Base-by-base conservation (phyloP, 2,888 invertebrate species). In the Pseudococcus longispinus region DNA sequence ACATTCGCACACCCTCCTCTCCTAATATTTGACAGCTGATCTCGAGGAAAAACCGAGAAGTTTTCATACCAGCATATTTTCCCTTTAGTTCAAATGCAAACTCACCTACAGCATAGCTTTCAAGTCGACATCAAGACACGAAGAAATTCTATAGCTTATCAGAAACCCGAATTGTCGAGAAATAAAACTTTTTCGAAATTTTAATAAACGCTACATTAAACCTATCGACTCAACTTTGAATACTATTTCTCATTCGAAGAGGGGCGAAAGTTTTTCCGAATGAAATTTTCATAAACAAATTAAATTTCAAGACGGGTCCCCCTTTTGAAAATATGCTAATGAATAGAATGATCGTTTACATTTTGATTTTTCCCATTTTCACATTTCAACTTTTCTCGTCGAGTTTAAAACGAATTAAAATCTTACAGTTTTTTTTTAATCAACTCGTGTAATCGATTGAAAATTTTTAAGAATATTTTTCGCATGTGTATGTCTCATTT, bases 201-300 rank as follows among this genome's bases (percentile, higher is more conserved):
- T 80, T 80, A 80, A 80, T 80, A 42, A 80, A 80, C 37, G 77
- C 42, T 20, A 80, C 77, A 80, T 80, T 80, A 42, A 80, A 80
- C 32, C 20, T 9, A 42, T 80, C 20, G 42, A 23, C 42, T 42
- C 42, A 42, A 20, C 77, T 80, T 80, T 20, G 6, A 80, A 80
- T 80, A 42, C 29, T 20, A 20, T 42, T 80, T 42, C 23, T 42
- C 20, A 8, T 80, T 80, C 18, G 37, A 80, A 80, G 18, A 11
- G 42, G 20, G 1, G 70, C 5, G 20, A 80, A 80, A 80, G 37
- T 80, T 80, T 80, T 42, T 80, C 42, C 15, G 3, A 37, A 80
- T 80, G 77, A 80, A 80, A 80, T 80, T 80, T 80, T 80, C 42
- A 80, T 42, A 37, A 37, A 20, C 77, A 80, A 80, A 80, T 80